These are phyloP conservation scores for Mungos mungo DNA, from an alignment of 2,113 vertebrate species.

Conservation along the genomic window DNA sequence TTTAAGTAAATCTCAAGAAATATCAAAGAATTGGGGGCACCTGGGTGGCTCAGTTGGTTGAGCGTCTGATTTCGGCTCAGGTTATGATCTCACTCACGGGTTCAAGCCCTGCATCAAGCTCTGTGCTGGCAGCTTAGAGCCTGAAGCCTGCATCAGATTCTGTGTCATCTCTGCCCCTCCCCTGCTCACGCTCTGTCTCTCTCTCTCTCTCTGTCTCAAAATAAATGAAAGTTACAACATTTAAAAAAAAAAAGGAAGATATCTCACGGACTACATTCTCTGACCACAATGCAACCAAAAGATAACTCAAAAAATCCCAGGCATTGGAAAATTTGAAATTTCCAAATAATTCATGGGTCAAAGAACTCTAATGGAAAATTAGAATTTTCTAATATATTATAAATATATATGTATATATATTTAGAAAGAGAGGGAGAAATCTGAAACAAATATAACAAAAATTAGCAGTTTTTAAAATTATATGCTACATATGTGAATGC, in stretches of 20 bases:
- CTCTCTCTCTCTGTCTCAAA: too few relatives aligned
- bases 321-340: conserved; percentile 3
- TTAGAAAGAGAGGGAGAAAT: background rate
- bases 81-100: too few relatives aligned
- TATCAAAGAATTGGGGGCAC: background rate
- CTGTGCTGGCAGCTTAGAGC: too few relatives aligned
- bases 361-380: conserved; percentile 39
- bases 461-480: background rate
- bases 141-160: too few relatives aligned
- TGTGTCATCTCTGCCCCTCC: too few relatives aligned
- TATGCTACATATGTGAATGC: background rate
- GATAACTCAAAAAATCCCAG: background rate
- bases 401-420: background rate
- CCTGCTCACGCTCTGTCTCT: too few relatives aligned
- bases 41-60: too few relatives aligned
- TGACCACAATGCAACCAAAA: background rate
- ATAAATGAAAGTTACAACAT: too few relatives aligned
- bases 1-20: conserved; percentile 14
- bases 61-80: too few relatives aligned
- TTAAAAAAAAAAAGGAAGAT: background rate
- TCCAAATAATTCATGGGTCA: background rate
- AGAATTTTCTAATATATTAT: background rate
- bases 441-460: conserved; percentile 2
- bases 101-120: too few relatives aligned
- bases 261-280: background rate